Percentiles rank a stretch among this genome's conserved stretches.
These are phyloP conservation scores for Adelognathus sp. DNA, from an alignment of 2,888 invertebrate species.

Conservation along the genomic window DNA sequence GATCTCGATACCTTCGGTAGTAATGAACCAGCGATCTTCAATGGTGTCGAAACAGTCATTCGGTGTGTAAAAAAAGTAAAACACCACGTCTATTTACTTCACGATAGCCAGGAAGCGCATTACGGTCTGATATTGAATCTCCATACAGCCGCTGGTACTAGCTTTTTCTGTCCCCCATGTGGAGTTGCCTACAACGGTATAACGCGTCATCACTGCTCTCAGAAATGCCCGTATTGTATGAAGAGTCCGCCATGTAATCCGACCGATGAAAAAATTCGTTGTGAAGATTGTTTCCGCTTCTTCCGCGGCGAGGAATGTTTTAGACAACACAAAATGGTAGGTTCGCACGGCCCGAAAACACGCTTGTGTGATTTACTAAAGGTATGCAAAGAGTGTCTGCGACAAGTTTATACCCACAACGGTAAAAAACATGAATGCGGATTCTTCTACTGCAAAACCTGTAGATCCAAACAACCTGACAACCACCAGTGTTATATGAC, in stretches of 20 bases:
- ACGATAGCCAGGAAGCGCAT: background rate
- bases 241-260: background rate
- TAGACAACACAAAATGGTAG: background rate
- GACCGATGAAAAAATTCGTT: background rate
- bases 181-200: background rate
- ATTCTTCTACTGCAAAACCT: background rate
- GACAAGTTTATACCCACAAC: no score
- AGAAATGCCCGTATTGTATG: background rate
- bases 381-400: no score
- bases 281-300: background rate
- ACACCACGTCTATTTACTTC: background rate
- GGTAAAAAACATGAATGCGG: background rate
- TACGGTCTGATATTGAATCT: background rate
- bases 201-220: background rate
- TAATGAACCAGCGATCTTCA: background rate
- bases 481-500: background rate
- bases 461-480: no score
- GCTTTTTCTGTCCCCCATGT: background rate
- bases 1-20: background rate
- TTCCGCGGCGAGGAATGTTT: background rate
- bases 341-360: background rate
- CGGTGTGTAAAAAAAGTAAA: background rate
- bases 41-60: background rate
- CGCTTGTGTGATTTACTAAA: background rate
- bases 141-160: background rate